These are phyloP conservation scores for Tangara arthus DNA, from an alignment of 2,797 vertebrate species.

Conservation along the genomic window DNA sequence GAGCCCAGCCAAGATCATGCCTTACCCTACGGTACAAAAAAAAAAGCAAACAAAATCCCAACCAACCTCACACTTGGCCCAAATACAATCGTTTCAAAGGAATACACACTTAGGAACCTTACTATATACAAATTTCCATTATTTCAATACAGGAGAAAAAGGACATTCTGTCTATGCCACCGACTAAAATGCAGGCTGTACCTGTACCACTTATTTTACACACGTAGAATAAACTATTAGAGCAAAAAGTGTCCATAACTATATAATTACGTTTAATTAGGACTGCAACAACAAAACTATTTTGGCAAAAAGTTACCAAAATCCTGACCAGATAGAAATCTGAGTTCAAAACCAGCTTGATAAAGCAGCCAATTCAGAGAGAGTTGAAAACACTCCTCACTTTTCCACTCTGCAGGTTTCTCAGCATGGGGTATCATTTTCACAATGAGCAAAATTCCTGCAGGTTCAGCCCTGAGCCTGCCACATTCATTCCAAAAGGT, in stretches of 20 bases:
- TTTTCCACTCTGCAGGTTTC: not conserved
- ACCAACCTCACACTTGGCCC: not conserved
- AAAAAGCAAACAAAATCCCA: not conserved
- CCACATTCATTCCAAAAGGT: not conserved
- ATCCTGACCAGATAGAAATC: not conserved
- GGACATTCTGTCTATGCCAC: not conserved
- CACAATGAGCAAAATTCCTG: not conserved
- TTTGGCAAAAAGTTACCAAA: not conserved
- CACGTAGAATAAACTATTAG: accelerated
- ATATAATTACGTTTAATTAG: not conserved
- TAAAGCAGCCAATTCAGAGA: not conserved
- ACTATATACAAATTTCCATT: not conserved
- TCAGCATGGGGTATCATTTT: not conserved
- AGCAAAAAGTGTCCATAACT: not conserved
- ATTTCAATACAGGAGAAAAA: not conserved
- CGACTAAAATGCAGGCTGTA: not conserved
- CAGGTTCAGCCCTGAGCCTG: not conserved
- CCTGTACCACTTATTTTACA: not conserved
- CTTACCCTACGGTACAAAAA: not conserved
- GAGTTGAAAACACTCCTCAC: not conserved
- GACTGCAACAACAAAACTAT: not conserved
- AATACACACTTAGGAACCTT: not conserved
- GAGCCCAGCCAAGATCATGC: not conserved
- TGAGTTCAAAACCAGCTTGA: not conserved
- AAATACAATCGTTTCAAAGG: not conserved